A percentile compares a stretch with the other conserved stretches of the same genome.
Conservation (phyloP, 2,113 vertebrate genomes). For the Gadus macrocephalus region DNA sequence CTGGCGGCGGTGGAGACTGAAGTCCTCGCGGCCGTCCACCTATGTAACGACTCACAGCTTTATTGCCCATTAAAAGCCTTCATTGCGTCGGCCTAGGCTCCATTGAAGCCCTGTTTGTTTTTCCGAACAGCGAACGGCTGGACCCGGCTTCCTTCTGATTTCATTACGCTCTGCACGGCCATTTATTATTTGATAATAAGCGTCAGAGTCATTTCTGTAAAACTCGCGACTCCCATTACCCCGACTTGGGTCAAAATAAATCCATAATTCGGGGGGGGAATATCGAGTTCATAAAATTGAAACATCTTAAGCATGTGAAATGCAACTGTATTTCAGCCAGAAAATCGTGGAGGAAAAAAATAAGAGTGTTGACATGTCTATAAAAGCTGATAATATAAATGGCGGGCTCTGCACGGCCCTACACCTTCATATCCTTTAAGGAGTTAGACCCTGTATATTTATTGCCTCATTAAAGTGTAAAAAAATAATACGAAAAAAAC, state of each 20-base stretch:
- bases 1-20: slow-evolving; percentile 42
- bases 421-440: slow-evolving; percentile 72
- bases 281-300: slow-evolving; percentile 73
- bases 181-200: slow-evolving; percentile 62
- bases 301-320: slow-evolving; percentile 65
- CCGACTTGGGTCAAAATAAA: slow-evolving; percentile 26
- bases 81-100: slow-evolving; percentile 46
- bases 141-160: slow-evolving; percentile 45
- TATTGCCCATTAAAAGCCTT: slow-evolving; percentile 65
- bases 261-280: slow-evolving; percentile 61
- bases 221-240: slow-evolving; percentile 20
- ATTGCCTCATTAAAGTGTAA: slow-evolving; percentile 71
- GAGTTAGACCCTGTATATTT: slow-evolving; percentile 78
- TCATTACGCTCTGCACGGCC: slow-evolving; percentile 52
- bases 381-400: slow-evolving; percentile 86
- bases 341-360: slow-evolving; percentile 44
- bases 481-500: slow-evolving; percentile 32
- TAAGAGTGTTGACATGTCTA: slow-evolving; percentile 83
- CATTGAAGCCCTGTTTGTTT: slow-evolving; percentile 63
- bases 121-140: slow-evolving; percentile 47
- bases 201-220: slow-evolving; percentile 34
- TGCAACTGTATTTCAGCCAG: slow-evolving; percentile 64
- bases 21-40: slow-evolving; percentile 38
- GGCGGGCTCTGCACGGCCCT: slow-evolving; percentile 71
- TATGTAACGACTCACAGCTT: slow-evolving; percentile 51